phyloP scores from a whole-genome alignment of 1,140 invertebrate genomes.

The Psix sp. region DNA sequence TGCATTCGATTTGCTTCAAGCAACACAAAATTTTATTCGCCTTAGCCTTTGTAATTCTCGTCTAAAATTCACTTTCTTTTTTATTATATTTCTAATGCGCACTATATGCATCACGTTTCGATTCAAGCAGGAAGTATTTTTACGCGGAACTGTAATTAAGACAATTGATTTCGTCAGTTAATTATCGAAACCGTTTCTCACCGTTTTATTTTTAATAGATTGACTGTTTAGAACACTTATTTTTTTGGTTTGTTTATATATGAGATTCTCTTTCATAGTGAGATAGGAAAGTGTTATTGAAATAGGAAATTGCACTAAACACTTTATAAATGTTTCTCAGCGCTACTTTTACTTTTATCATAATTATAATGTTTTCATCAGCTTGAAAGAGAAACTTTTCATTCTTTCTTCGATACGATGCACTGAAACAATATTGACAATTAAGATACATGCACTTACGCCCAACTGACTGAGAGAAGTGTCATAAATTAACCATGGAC shows the following conservation, averaged over 20 bases:
- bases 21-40: conserved; percentile 15
- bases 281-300: conserved; percentile 9
- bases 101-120: conserved; percentile 8
- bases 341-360: conserved; percentile 44
- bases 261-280: not conserved
- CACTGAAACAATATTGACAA: conserved; percentile 39
- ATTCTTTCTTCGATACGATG: conserved; percentile 37
- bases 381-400: conserved; percentile 50
- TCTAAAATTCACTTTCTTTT: conserved; percentile 24
- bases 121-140: not conserved
- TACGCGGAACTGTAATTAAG: too few relatives aligned
- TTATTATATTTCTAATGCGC: conserved; percentile 9
- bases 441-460: conserved; percentile 36
- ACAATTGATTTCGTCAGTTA: too few relatives aligned
- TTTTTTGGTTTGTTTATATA: too few relatives aligned
- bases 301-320: conserved; percentile 28
- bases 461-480: conserved; percentile 29
- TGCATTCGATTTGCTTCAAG: conserved; percentile 21
- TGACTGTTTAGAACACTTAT: not conserved
- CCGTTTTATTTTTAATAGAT: not conserved
- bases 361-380: conserved; percentile 55
- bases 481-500: conserved; percentile 57
- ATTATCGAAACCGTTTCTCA: not conserved
- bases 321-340: conserved; percentile 25
- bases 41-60: conserved; percentile 10